Conservation (phyloP, 2,888 invertebrate genomes). For the Drosophila tripunctata region DNA sequence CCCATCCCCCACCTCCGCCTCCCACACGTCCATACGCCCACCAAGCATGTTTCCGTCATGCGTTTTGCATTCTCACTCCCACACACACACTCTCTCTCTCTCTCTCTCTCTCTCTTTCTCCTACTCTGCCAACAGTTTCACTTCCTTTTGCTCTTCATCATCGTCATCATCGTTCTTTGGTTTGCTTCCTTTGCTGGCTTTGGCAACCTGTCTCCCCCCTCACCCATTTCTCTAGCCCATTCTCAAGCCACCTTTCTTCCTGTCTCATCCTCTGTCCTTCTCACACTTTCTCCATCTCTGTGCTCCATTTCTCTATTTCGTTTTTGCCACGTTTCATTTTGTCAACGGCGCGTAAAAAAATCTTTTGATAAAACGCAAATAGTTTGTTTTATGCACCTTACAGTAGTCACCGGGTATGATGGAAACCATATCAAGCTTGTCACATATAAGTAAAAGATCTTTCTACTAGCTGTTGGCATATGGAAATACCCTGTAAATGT, state of each 20-base stretch:
- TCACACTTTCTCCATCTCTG: slow-evolving; percentile 4
- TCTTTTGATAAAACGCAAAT: slow-evolving; percentile 72
- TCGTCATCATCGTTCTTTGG: slow-evolving; percentile 50
- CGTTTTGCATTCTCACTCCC: slow-evolving; percentile 12
- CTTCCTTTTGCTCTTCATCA: slow-evolving; percentile 51
- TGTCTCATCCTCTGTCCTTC: not conserved
- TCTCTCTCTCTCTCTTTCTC: slow-evolving; percentile 5
- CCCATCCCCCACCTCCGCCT: not conserved
- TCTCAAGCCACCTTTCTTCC: not conserved
- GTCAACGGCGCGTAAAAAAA: slow-evolving; percentile 62
- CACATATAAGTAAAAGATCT: not conserved
- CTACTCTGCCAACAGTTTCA: slow-evolving; percentile 36
- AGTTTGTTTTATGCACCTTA: slow-evolving; percentile 62
- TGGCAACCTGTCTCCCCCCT: slow-evolving; percentile 37
- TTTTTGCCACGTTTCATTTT: slow-evolving; percentile 61
- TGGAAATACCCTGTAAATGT: not conserved
- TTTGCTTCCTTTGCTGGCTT: slow-evolving; percentile 47
- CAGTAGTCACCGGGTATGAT: slow-evolving; percentile 1
- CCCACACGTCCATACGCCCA: slow-evolving; percentile 30
- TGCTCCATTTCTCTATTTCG: slow-evolving; percentile 47
- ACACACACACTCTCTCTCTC: not conserved
- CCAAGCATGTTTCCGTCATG: slow-evolving; percentile 49
- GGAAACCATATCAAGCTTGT: slow-evolving; percentile 1
- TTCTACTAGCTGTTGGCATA: not conserved
- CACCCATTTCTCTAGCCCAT: slow-evolving; percentile 3